Conservation (phyloP, 1,140 invertebrate species). For the Ruditapes philippinarum region DNA sequence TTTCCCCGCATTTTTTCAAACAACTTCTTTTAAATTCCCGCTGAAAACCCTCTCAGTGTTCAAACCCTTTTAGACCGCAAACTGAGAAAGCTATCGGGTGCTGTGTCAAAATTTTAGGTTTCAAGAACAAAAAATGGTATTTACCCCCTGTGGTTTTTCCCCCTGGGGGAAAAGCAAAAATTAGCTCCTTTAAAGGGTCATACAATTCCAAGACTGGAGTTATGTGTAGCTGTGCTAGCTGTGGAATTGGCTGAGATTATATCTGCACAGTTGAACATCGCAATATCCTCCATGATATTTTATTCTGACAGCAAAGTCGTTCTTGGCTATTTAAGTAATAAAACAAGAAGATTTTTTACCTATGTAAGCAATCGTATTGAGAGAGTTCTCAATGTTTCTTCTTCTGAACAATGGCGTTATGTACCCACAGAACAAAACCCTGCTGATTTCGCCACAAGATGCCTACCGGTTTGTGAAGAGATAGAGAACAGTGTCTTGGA, state of each 20-base stretch:
- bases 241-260: slow-evolving; percentile 34
- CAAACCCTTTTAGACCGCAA: slow-evolving; percentile 47
- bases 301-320: slow-evolving; percentile 64
- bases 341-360: slow-evolving; percentile 59
- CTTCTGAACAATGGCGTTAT: slow-evolving; percentile 48
- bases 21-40: too few species aligned
- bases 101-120: not conserved
- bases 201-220: slow-evolving; percentile 67
- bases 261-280: slow-evolving; percentile 33
- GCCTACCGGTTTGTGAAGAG: too few species aligned
- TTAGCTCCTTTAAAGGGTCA: slow-evolving; percentile 26
- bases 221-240: slow-evolving; percentile 60
- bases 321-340: slow-evolving; percentile 59
- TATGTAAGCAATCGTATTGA: slow-evolving; percentile 63
- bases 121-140: too few species aligned
- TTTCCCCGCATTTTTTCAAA: not conserved
- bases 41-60: too few species aligned
- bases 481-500: too few species aligned
- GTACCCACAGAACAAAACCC: not conserved
- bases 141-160: not conserved
- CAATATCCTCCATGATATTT: slow-evolving; percentile 9
- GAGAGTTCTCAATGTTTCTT: slow-evolving; percentile 37
- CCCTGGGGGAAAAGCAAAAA: slow-evolving; percentile 58
- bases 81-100: slow-evolving; percentile 29
- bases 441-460: slow-evolving; percentile 44